Evolutionary conservation across 1,140 invertebrate species (phyloP), one percentile per base, ranked within the genome.

Genomic region (Zaprionus ghesquierei): DNA sequence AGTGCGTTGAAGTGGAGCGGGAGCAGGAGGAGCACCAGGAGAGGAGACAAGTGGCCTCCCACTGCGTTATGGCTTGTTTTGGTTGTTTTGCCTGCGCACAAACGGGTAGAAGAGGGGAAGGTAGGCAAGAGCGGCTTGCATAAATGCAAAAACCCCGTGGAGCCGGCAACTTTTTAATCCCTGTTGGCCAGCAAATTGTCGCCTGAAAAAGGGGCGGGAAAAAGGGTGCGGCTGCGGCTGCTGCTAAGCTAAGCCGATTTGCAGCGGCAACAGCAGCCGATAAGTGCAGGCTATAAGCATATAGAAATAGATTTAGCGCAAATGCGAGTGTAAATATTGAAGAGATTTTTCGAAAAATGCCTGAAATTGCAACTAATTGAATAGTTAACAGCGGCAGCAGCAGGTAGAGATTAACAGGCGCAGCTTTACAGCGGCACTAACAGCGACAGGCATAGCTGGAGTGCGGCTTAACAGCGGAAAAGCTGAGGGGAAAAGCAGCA

Each of bases 121-220:
- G 18, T 15, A 10, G 15, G 38, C 6, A 44, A 20, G 13, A 20
- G 22, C 33, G n/a, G 18, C 53, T 35, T 58, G 81, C 81, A 85
- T 86, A 75, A 86, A 85, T 85, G 81, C 75, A 86, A 77, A 81
- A 78, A 49, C 58, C 58, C 55, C 65, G 60, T 29, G 25, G 35
- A 55, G 66, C 29, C 41, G 78, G 70, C 82, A 87, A 85, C 82
- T 87, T 85, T 85, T 85, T 78, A 85, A 85, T 85, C 81, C 81
- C 75, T 68, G 69, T 74, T 85, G 77, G 74, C 65, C 82, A 66
- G 81, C 81, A 81, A 85, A 85, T 85, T 85, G 81, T 86, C 77
- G 74, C 74, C 75, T 53, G 59, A 58, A 61, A 46, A 46, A 2
- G 12, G 44, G 15, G 3, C 12, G 44, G 15, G 9, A n/a, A n/a